A percentile compares a stretch with the other conserved stretches of the same genome.
phyloP scores from a whole-genome alignment of 2,113 vertebrate species.

The Pithys albifrons region DNA sequence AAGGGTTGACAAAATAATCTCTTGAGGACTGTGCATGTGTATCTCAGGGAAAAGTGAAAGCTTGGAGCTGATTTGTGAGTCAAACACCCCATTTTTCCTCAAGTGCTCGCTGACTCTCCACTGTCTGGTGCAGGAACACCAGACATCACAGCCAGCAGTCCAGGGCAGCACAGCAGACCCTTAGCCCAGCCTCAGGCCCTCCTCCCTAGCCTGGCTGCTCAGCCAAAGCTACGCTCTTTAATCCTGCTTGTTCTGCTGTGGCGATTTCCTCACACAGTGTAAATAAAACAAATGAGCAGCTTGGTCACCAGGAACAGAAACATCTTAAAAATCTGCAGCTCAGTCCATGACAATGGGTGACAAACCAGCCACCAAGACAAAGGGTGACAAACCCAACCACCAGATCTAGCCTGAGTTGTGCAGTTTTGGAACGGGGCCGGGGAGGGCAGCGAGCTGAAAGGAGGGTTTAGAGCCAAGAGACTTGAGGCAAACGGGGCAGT shows the following conservation, averaged over 20 bases:
- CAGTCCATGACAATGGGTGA: accelerated
- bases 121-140: neutral
- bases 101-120: neutral
- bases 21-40: accelerated
- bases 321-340: neutral
- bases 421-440: neutral
- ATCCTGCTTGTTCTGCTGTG: neutral
- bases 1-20: neutral
- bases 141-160: accelerated
- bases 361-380: neutral
- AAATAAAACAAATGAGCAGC: neutral
- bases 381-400: neutral
- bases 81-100: neutral
- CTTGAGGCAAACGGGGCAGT: neutral
- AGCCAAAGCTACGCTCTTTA: neutral
- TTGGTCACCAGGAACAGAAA: neutral
- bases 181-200: neutral
- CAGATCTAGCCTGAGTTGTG: neutral
- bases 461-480: neutral
- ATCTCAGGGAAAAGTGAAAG: neutral
- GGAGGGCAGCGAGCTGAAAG: neutral
- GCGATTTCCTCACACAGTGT: neutral
- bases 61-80: neutral
- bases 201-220: neutral
- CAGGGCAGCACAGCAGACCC: neutral